Evolutionary conservation across 2,888 invertebrate species (phyloP).

Genomic region (Quadriops clusia): DNA sequence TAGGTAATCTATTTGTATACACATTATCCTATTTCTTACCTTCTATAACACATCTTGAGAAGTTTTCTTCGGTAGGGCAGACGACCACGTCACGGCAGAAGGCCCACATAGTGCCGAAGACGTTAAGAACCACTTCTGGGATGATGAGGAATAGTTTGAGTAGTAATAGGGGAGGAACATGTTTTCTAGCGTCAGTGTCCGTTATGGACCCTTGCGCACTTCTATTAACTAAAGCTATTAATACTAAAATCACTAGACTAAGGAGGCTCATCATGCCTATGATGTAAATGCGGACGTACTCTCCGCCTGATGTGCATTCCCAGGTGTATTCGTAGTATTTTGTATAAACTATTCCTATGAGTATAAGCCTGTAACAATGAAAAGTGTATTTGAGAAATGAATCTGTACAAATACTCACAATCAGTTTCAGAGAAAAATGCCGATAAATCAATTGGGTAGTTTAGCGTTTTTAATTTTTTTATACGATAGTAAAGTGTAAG

Average conservation of each 20-base stretch:
- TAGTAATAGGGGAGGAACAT: slow-evolving; percentile 60
- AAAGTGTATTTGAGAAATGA: too few species aligned
- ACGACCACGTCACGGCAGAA: slow-evolving; percentile 53
- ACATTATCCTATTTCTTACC: slow-evolving; percentile 35
- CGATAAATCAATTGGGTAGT: too few species aligned
- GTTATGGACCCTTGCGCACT: slow-evolving; percentile 70
- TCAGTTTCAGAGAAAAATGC: too few species aligned
- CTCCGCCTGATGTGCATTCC: slow-evolving; percentile 58
- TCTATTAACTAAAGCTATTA: slow-evolving; percentile 54
- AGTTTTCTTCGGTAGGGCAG: slow-evolving; percentile 54
- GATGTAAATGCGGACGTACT: slow-evolving; percentile 59
- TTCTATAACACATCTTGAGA: slow-evolving; percentile 61
- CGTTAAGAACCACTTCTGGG: slow-evolving; percentile 67
- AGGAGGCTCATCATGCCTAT: slow-evolving; percentile 58
- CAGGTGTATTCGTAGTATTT: slow-evolving; percentile 46
- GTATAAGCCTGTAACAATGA: slow-evolving; percentile 26
- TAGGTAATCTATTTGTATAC: background rate
- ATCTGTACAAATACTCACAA: too few species aligned
- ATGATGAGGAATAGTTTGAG: slow-evolving; percentile 61
- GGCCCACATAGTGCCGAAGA: slow-evolving; percentile 74
- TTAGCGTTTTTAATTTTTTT: too few species aligned
- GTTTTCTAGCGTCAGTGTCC: slow-evolving; percentile 55
- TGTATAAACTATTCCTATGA: slow-evolving; percentile 28
- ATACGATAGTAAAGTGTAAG: too few species aligned
- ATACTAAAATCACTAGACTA: slow-evolving; percentile 48